Conservation (phyloP, 2,888 invertebrate species). For the Cordylochernes scorpioides region DNA sequence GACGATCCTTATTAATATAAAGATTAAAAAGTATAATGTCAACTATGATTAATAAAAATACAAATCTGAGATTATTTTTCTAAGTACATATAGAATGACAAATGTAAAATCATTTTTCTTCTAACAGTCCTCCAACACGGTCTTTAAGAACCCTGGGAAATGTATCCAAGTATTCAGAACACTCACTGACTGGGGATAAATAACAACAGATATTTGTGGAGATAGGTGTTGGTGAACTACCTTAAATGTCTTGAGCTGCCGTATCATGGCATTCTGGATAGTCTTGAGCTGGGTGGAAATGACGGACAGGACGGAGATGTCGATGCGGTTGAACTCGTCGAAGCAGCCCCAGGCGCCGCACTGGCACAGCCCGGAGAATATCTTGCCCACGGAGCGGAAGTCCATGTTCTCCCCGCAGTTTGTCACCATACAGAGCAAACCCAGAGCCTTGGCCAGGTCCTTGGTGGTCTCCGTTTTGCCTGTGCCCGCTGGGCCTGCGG, state of each 20-base stretch:
- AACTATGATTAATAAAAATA: no score
- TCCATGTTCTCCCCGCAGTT: conserved; percentile 84
- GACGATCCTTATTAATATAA: no score
- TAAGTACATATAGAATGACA: no score
- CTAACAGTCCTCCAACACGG: no score
- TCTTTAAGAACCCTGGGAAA: no score
- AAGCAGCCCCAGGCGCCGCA: conserved; percentile 90
- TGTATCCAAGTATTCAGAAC: no score
- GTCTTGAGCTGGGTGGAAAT: conserved; percentile 75
- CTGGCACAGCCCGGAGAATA: conserved; percentile 46
- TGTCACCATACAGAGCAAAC: conserved; percentile 30
- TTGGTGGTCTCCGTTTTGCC: conserved; percentile 78
- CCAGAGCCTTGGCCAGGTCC: conserved; percentile 63
- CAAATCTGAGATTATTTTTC: no score
- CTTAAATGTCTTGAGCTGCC: conserved; percentile 42
- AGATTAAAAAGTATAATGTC: no score
- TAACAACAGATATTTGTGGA: no score
- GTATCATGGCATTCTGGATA: conserved; percentile 51
- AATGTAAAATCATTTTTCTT: no score
- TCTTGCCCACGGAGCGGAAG: conserved; percentile 49
- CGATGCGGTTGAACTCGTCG: conserved; percentile 78
- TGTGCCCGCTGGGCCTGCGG: conserved; percentile 52
- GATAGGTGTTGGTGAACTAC: conserved; percentile 23
- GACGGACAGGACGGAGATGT: conserved; percentile 67
- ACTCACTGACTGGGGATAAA: no score